A percentile compares a stretch with the other conserved stretches of the same genome.
Evolutionary conservation across 1,140 invertebrate species (phyloP).

Genomic region (Cyrtorhinus lividipennis): DNA sequence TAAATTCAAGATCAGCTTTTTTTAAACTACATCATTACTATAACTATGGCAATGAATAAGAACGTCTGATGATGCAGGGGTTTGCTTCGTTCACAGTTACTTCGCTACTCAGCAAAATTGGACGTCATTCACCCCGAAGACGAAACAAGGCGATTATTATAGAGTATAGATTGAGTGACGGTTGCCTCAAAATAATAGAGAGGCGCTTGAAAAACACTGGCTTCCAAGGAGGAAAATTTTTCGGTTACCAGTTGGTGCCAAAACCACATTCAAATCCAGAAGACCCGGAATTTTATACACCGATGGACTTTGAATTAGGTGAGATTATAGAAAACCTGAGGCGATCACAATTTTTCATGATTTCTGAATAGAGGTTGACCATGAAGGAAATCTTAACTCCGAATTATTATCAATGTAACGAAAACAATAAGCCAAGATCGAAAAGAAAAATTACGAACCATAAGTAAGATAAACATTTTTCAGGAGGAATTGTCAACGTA

Average conservation of each 20-base stretch:
- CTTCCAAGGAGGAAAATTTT: conserved; percentile 50
- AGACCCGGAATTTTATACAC: conserved; percentile 46
- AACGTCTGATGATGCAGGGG: no score
- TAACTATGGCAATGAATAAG: no score
- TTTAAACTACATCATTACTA: no score
- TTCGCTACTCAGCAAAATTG: conserved; percentile 48
- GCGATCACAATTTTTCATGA: neutral
- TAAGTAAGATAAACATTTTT: no score
- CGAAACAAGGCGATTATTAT: conserved; percentile 45
- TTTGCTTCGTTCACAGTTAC: no score
- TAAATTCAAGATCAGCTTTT: no score
- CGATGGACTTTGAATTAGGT: conserved; percentile 47
- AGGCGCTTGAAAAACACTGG: conserved; percentile 47
- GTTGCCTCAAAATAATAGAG: conserved; percentile 45
- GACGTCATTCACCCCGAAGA: conserved; percentile 53
- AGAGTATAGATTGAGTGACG: conserved; percentile 47
- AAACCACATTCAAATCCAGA: conserved; percentile 46
- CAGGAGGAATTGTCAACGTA: conserved; percentile 43
- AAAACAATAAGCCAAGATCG: no score
- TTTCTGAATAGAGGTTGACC: no score
- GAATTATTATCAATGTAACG: no score
- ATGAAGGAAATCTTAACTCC: no score
- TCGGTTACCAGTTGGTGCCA: conserved; percentile 43
- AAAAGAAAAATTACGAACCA: no score
- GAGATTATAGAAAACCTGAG: neutral